These are phyloP conservation scores for Acronicta psi DNA, from an alignment of 2,888 invertebrate genomes.

Conservation along the genomic window DNA sequence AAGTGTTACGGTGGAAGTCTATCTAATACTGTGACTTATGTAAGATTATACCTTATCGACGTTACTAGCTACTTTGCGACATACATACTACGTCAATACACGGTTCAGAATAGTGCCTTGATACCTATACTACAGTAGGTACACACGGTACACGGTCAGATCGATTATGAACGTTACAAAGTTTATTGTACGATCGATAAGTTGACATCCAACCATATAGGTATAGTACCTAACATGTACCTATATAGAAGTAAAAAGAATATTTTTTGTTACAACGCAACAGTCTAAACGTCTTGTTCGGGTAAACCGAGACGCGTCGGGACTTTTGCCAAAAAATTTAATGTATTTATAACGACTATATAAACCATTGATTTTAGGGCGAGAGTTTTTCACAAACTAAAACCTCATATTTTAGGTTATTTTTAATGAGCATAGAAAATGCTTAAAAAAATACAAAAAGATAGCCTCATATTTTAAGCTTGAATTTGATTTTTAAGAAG, in stretches of 20 bases:
- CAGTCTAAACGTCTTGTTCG: constrained; percentile 12
- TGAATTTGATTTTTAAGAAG: background rate
- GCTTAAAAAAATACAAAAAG: too few species aligned
- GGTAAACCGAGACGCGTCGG: constrained; percentile 22
- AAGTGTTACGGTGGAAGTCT: constrained; percentile 50
- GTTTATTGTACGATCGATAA: constrained; percentile 45
- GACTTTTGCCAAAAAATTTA: constrained; percentile 29
- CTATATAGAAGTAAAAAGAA: constrained; percentile 8
- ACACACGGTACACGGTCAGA: constrained; percentile 13
- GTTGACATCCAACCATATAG: constrained; percentile 25
- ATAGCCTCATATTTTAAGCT: background rate
- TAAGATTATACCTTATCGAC: constrained; percentile 34
- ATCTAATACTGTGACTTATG: constrained; percentile 47
- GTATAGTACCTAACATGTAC: constrained; percentile 9
- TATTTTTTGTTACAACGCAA: constrained; percentile 12
- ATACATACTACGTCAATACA: constrained; percentile 31
- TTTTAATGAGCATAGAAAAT: too few species aligned
- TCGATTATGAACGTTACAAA: constrained; percentile 39
- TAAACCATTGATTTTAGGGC: background rate
- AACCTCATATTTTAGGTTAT: background rate
- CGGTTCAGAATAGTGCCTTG: constrained; percentile 25
- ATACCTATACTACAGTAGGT: constrained; percentile 2
- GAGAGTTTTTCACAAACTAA: background rate
- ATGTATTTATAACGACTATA: constrained; percentile 1
- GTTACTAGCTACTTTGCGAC: constrained; percentile 29